Conservation (phyloP, 2,797 vertebrate species). For the Sarcoramphus papa region DNA sequence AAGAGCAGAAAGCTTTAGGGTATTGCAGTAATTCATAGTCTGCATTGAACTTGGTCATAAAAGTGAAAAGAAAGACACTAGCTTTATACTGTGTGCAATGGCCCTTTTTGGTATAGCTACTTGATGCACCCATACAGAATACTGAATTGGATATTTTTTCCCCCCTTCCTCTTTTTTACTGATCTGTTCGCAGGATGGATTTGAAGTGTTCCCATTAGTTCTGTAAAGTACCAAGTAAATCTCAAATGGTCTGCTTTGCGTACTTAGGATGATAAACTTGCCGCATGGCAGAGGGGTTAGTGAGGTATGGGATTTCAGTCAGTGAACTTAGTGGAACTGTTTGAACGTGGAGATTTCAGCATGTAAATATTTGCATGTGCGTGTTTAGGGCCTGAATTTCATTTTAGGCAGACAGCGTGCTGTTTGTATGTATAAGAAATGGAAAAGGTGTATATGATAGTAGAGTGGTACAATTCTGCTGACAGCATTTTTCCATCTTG, state of each 20-base stretch:
- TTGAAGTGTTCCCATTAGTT: not conserved
- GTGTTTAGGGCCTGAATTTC: not conserved
- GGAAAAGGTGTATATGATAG: not conserved
- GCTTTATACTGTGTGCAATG: accelerated
- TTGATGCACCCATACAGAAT: not conserved
- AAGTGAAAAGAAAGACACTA: not conserved
- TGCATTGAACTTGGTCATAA: not conserved
- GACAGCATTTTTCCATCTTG: not conserved
- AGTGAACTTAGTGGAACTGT: not conserved
- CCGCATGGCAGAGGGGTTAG: not conserved
- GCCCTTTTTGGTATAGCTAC: not conserved
- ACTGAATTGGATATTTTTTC: not conserved
- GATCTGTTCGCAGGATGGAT: not conserved
- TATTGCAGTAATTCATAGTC: not conserved
- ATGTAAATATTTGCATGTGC: not conserved
- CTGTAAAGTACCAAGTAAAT: not conserved
- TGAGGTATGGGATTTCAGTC: not conserved
- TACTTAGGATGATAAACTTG: not conserved
- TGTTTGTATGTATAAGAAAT: not conserved
- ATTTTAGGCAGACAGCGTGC: not conserved
- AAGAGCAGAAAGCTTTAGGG: not conserved
- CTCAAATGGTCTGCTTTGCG: not conserved
- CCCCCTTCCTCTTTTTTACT: not conserved
- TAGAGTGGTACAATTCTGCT: not conserved
- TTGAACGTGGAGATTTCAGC: not conserved